These are phyloP conservation scores for Pseudorhombus dupliciocellatus DNA, from an alignment of 2,113 vertebrate genomes.

Conservation along the genomic window DNA sequence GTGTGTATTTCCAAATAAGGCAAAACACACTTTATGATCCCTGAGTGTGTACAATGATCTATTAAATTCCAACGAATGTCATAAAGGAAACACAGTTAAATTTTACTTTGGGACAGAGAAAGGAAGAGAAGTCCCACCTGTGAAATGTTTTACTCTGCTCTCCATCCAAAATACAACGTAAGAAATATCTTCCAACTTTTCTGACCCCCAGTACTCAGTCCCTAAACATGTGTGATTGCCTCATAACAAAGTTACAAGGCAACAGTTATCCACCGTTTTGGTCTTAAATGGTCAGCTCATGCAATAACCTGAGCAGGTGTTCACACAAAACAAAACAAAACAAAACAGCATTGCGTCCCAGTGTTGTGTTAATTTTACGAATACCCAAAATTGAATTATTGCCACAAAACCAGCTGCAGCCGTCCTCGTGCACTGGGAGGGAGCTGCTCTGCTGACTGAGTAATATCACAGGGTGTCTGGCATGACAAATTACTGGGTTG, in stretches of 20 bases:
- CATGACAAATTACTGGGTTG: constrained; percentile 70
- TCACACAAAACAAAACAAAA: constrained; percentile 2
- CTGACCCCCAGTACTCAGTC: background rate
- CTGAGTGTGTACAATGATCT: background rate
- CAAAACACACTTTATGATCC: background rate
- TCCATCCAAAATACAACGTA: background rate
- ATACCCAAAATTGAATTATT: constrained; percentile 23
- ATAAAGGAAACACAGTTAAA: background rate
- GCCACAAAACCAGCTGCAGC: constrained; percentile 34
- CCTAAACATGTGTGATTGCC: background rate
- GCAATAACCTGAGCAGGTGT: constrained; percentile 28
- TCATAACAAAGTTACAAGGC: constrained; percentile 13
- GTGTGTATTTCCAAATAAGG: background rate
- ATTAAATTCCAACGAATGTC: background rate
- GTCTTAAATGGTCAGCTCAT: background rate
- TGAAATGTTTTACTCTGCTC: background rate
- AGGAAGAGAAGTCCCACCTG: background rate
- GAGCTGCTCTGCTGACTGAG: constrained; percentile 61
- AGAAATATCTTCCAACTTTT: background rate
- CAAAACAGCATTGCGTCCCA: background rate
- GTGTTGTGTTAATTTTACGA: constrained; percentile 26
- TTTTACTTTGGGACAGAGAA: background rate
- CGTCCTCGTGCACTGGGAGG: constrained; percentile 16
- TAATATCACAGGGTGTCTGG: constrained; percentile 56
- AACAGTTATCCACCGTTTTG: background rate